Base-by-base conservation (phyloP, 2,888 invertebrate genomes). In the Clunio marinus region DNA sequence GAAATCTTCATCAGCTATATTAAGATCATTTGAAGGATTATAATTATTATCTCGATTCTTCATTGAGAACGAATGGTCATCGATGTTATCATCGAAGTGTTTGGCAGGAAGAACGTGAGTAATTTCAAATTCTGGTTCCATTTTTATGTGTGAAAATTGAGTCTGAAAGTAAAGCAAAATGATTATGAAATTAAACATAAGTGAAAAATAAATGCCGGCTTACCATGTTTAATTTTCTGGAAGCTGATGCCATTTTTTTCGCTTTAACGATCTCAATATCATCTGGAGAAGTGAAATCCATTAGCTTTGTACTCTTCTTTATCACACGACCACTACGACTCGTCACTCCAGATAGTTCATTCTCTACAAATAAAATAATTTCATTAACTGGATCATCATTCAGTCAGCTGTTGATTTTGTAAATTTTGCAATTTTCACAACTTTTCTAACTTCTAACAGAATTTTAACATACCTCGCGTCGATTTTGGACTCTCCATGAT, bases 271-370 rank as follows among this genome's bases (percentile, higher is more conserved):
- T 75, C 55, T 80, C 91, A 63, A 90, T 86, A 74, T 93, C 94
- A 76, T 95, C 96, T 0, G 91, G 89, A 0, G 92, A 92, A 76
- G 93, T 92, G 80, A 95, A 96, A 77, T 95, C 96, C 80, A 93
- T 86, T 51, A 97, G 81, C 77, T 96, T 95, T 0, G 95, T 46
- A 17, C 45, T 46, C 20, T 63, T 63, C 27, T 63, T 63, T 41
- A 63, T 63, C 27, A 63, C 63, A 7, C 63, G 25, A 20, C 63
- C 63, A 17, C 63, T 63, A 13, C 63, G 25, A 27, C 63, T 63
- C n/a, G 28, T 63, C 15, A 46, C 45, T 2, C 63, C 63, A 4
- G 37, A 22, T n/a, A 24, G 20, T 13, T 63, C 63, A 10, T 13
- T 27, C 8, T 60, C 60, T 60, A 24, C 13, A 41, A 57, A 57